Conservation (phyloP, 30 jellyfish, hydroid and myxozoan genomes). For the Clytia hemisphaerica region DNA sequence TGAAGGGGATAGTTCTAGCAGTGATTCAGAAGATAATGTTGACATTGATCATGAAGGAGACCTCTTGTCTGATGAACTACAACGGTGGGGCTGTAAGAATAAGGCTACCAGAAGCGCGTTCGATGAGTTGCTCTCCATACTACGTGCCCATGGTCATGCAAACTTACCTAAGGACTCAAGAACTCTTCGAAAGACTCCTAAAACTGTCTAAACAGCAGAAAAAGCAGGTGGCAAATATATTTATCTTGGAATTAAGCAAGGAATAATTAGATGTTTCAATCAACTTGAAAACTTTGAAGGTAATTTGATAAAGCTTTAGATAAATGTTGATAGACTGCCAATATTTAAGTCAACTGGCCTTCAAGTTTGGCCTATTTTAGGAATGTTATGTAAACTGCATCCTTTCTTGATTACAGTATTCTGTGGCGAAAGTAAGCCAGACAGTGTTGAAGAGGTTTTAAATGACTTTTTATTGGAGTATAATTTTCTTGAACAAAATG, state of each 20-base stretch:
- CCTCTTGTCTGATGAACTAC: neutral
- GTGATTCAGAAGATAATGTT: too few relatives aligned
- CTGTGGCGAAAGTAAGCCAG: slow-evolving; percentile 21
- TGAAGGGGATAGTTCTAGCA: too few relatives aligned
- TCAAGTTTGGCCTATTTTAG: slow-evolving; percentile 33
- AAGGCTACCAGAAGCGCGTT: neutral
- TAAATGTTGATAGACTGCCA: slow-evolving; percentile 33
- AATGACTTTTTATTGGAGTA: slow-evolving; percentile 5
- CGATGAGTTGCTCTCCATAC: neutral
- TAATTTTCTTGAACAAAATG: neutral
- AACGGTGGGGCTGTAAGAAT: neutral
- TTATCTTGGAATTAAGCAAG: too few relatives aligned
- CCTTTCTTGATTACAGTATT: slow-evolving; percentile 11
- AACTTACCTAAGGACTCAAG: slow-evolving; percentile 15
- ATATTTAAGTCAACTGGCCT: slow-evolving; percentile 20
- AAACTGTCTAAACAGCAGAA: neutral
- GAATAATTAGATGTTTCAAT: too few relatives aligned
- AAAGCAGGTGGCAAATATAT: too few relatives aligned
- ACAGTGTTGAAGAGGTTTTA: neutral
- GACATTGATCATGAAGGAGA: too few relatives aligned
- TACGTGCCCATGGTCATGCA: neutral
- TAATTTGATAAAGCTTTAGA: too few relatives aligned
- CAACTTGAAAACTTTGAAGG: too few relatives aligned
- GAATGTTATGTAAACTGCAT: neutral
- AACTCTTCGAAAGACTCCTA: slow-evolving; percentile 25